Percentiles rank a stretch among this genome's conserved stretches.
Conservation (phyloP, 2,113 vertebrate genomes). For the Mohoua ochrocephala region DNA sequence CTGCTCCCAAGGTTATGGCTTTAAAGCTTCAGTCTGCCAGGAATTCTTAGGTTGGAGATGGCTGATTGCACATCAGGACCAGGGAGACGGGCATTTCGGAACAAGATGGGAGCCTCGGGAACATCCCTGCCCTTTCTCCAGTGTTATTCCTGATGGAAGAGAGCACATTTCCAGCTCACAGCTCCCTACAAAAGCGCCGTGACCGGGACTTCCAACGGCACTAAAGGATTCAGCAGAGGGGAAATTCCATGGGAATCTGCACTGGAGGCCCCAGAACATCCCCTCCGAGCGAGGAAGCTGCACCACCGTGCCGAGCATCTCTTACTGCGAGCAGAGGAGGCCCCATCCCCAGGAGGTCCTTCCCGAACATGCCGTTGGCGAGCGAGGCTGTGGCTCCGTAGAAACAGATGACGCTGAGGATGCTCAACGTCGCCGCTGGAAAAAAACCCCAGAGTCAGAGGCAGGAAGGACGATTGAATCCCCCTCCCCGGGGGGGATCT, state of each 20-base stretch:
- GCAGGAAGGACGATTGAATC: background rate
- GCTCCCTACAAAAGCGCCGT: background rate
- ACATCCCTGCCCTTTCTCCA: background rate
- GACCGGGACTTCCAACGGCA: rapidly evolving
- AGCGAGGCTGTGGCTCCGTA: constrained; percentile 81
- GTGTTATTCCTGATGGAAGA: background rate
- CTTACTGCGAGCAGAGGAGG: constrained; percentile 76
- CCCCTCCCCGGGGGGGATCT: background rate
- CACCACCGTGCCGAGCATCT: background rate
- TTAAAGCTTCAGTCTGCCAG: background rate
- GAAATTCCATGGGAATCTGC: background rate
- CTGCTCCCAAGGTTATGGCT: background rate
- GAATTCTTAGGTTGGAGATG: background rate
- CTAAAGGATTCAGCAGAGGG: background rate
- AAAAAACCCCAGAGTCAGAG: background rate
- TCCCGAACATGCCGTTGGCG: constrained; percentile 75
- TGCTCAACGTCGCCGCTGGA: constrained; percentile 75
- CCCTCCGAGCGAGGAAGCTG: background rate
- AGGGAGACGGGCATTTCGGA: background rate
- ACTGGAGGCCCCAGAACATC: background rate
- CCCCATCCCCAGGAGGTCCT: constrained; percentile 76
- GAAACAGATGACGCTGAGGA: constrained; percentile 75
- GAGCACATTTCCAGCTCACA: background rate
- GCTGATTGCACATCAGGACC: background rate
- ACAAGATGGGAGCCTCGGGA: background rate